phyloP scores from a whole-genome alignment of 2,888 invertebrate genomes.

The Epistrophella euchroma region DNA sequence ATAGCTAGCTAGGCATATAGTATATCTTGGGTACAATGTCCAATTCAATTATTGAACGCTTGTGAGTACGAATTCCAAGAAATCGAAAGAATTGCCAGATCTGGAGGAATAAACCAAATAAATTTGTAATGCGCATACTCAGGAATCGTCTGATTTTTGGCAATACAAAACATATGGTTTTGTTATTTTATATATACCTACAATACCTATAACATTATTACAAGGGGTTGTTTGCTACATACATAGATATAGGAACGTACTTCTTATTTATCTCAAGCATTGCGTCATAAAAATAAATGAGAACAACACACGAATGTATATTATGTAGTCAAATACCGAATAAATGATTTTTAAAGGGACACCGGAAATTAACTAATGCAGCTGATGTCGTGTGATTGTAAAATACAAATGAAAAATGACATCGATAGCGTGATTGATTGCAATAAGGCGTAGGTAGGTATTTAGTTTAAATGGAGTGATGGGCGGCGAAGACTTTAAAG shows the following conservation, averaged over 20 bases:
- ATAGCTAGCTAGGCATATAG: slow-evolving; percentile 15
- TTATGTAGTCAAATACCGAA: slow-evolving; percentile 21
- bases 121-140: slow-evolving; percentile 18
- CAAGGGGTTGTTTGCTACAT: slow-evolving; percentile 27
- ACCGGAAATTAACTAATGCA: slow-evolving; percentile 36
- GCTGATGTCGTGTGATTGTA: slow-evolving; percentile 34
- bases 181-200: not conserved
- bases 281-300: slow-evolving; percentile 27
- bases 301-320: slow-evolving; percentile 20
- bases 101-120: not conserved
- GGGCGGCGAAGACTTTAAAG: not conserved
- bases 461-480: not conserved
- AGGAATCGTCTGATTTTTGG: slow-evolving; percentile 13
- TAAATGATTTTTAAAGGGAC: slow-evolving; percentile 8
- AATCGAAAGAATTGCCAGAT: slow-evolving; percentile 68
- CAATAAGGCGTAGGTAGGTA: not conserved
- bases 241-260: not conserved
- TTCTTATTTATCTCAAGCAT: slow-evolving; percentile 7
- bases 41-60: slow-evolving; percentile 73
- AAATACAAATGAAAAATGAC: slow-evolving; percentile 18
- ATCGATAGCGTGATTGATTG: slow-evolving; percentile 14
- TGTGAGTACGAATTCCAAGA: slow-evolving; percentile 60
- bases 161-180: slow-evolving; percentile 36
- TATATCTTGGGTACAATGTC: slow-evolving; percentile 62
- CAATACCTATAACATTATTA: not conserved